These are phyloP conservation scores for Helicorthomorpha holstii DNA, from an alignment of 1,140 invertebrate species.

Conservation along the genomic window DNA sequence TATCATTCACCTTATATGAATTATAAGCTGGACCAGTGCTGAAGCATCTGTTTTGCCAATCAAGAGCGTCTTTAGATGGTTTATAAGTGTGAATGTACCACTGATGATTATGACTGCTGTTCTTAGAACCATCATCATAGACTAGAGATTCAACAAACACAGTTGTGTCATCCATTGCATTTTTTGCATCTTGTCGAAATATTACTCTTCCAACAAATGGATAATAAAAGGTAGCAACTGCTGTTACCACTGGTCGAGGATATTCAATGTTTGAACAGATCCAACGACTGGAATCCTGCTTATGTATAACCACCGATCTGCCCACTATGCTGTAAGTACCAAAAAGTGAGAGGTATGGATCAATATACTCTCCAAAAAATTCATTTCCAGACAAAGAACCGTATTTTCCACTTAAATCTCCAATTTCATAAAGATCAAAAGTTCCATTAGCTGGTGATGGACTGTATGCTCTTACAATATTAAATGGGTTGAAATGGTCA, in stretches of 20 bases:
- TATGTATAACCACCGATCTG: slow-evolving; percentile 63
- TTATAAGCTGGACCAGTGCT: slow-evolving; percentile 64
- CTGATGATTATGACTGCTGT: slow-evolving; percentile 42
- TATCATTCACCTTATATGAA: slow-evolving; percentile 45
- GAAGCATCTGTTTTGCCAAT: slow-evolving; percentile 67
- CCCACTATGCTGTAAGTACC: slow-evolving; percentile 61
- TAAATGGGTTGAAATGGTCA: slow-evolving; percentile 33
- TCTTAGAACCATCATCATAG: slow-evolving; percentile 60
- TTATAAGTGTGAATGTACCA: slow-evolving; percentile 43
- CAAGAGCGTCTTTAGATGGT: slow-evolving; percentile 70
- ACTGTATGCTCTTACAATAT: slow-evolving; percentile 16
- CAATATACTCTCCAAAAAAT: slow-evolving; percentile 35
- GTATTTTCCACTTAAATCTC: slow-evolving; percentile 76
- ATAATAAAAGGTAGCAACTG: slow-evolving; percentile 40
- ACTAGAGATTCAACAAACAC: slow-evolving; percentile 43
- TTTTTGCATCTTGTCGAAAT: slow-evolving; percentile 60
- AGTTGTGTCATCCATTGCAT: slow-evolving; percentile 62
- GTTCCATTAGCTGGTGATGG: slow-evolving; percentile 42
- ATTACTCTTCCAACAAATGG: slow-evolving; percentile 72
- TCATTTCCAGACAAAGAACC: slow-evolving; percentile 23
- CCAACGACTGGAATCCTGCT: slow-evolving; percentile 28
- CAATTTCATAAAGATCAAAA: slow-evolving; percentile 71
- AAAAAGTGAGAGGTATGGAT: slow-evolving; percentile 69
- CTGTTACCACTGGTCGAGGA: slow-evolving; percentile 19
- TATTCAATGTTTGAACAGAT: slow-evolving; percentile 31